Percentiles rank a stretch among this genome's conserved stretches.
Conservation (phyloP, 2,797 vertebrate genomes). For the Bovichtus diacanthus region DNA sequence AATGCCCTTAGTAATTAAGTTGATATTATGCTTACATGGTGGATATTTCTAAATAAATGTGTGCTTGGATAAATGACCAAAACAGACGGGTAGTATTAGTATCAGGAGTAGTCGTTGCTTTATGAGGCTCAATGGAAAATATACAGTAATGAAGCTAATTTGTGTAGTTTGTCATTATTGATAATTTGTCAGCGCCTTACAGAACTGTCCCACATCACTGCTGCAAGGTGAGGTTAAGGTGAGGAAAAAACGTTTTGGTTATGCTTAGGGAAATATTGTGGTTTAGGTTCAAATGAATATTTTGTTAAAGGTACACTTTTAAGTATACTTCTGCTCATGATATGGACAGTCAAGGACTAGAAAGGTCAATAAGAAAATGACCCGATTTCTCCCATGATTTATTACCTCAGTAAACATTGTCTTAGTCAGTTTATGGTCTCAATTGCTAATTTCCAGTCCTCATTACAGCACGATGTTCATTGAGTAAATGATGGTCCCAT, state of each 20-base stretch:
- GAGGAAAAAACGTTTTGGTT: too few relatives aligned
- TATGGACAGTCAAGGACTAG: too few relatives aligned
- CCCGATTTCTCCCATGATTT: too few relatives aligned
- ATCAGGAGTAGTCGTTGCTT: not conserved
- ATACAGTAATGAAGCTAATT: conserved; percentile 17
- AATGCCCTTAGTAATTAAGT: not conserved
- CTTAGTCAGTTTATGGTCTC: too few relatives aligned
- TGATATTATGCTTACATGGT: not conserved
- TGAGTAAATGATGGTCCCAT: too few relatives aligned
- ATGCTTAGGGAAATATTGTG: not conserved
- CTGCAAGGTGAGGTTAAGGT: not conserved
- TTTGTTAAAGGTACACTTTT: not conserved
- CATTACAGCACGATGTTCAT: too few relatives aligned
- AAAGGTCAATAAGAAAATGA: too few relatives aligned
- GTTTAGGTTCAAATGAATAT: not conserved
- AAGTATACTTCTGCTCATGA: too few relatives aligned
- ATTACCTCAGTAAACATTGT: too few relatives aligned
- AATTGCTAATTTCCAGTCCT: too few relatives aligned
- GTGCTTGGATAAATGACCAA: not conserved
- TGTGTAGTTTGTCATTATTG: not conserved
- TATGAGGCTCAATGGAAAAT: not conserved
- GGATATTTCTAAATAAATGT: conserved; percentile 2
- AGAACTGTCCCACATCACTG: not conserved
- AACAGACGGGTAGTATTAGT: not conserved
- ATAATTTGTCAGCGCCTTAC: not conserved